These are phyloP conservation scores for Andrena chrysosceles DNA, from an alignment of 2,888 invertebrate genomes.

Conservation along the genomic window DNA sequence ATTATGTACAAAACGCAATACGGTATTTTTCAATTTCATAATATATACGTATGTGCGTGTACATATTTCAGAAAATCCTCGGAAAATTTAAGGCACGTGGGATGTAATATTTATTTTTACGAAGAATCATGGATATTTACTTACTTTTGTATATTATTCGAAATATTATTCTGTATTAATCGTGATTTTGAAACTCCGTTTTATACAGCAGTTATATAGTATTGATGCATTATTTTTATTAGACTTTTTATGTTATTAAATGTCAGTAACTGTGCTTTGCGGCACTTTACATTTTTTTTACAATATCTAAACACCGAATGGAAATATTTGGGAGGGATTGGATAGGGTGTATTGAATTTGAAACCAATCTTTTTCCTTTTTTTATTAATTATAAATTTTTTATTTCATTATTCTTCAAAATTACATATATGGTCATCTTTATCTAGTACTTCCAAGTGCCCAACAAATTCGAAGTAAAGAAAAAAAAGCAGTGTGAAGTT, in stretches of 20 bases:
- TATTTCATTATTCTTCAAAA: constrained; percentile 20
- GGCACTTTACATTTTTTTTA: no score
- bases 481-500: constrained; percentile 7
- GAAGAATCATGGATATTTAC: no score
- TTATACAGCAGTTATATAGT: neutral
- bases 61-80: neutral
- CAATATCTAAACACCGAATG: no score
- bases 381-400: constrained; percentile 41
- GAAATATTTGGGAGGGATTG: neutral
- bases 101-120: constrained; percentile 9
- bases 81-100: neutral
- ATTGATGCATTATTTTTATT: neutral
- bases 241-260: neutral
- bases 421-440: constrained; percentile 24
- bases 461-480: constrained; percentile 6
- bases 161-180: neutral
- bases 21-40: neutral
- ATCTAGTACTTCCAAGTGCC: constrained; percentile 18
- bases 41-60: neutral
- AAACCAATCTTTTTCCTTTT: neutral
- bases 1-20: neutral
- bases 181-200: neutral
- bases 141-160: neutral
- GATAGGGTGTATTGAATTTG: constrained; percentile 5
- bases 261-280: neutral